Evolutionary conservation across 2,797 vertebrate genomes (phyloP), one percentile per base, ranked within the genome.

Genomic region (Phoxinus dragarum): DNA sequence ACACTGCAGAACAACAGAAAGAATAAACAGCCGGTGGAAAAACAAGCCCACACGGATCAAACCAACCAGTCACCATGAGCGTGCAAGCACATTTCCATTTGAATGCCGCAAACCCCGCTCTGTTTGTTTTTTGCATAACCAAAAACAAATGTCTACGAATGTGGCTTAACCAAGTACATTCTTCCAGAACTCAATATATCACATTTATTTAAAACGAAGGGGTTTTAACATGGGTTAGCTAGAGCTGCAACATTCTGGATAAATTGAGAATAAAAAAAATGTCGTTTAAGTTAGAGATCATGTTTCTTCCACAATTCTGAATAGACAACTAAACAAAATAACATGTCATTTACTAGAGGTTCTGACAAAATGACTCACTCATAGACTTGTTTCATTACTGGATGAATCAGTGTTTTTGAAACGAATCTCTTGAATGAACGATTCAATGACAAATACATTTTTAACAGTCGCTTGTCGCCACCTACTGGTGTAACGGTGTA

Each of bases 1-100:
- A 98, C 96, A 84, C 97, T 98, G 85, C 84, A 89, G 42, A 42
- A 85, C 80, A 47, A 76, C 52, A 59, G 71, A 64, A 11, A 21
- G 44, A 87, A 34, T 74, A 40, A 23, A 88, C 0, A 23, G 56
- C 3, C 38, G 23, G 17, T 6, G 31, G 17, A 19, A 82, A 72
- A 73, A 73, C 34, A 82, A 36, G 36, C 11, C 47, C 44, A 67
- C 27, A 44, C n/a, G 8, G 16, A n/a, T 27, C 16, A 79, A 47
- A 21, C 16, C 7, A 74, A 21, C 19, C 49, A 6, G 10, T 56
- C 11, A 11, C 34, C 36, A 56, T 23, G 21, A 38, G 74, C 11
- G 49, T 76, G 36, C 47, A 59, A 36, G 31, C 56, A 40, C 2
- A 31, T 11, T 7, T 34, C 5, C 36, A 12, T 49, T 47, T 21